These are phyloP conservation scores for Drosophila ogumai DNA, from an alignment of 1,140 invertebrate species.

Conservation along the genomic window DNA sequence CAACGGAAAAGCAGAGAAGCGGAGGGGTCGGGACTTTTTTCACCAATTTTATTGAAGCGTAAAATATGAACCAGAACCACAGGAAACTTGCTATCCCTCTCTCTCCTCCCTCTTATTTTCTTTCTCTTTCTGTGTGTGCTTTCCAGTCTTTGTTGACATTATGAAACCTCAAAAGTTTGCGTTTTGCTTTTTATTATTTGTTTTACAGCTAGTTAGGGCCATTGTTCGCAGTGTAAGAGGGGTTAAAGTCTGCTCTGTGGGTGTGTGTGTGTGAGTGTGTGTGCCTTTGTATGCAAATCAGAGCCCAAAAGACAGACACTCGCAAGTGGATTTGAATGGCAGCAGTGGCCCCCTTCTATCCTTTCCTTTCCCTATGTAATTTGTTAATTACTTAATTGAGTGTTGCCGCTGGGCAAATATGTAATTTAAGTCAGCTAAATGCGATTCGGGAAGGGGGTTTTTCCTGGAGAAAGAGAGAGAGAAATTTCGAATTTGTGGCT, in stretches of 20 bases:
- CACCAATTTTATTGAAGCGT: constrained; percentile 77
- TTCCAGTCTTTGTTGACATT: constrained; percentile 77
- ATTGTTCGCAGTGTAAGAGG: constrained; percentile 64
- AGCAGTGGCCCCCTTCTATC: constrained; percentile 1
- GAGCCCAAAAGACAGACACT: constrained; percentile 16
- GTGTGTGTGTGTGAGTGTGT: constrained; percentile 62
- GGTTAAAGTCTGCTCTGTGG: not conserved
- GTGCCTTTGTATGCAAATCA: constrained; percentile 68
- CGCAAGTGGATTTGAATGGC: constrained; percentile 35
- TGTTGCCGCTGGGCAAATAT: constrained; percentile 67
- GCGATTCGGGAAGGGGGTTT: constrained; percentile 4
- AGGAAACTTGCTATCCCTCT: constrained; percentile 1
- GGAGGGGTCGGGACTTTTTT: constrained; percentile 39
- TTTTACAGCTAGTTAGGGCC: constrained; percentile 78
- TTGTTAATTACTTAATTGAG: constrained; percentile 81
- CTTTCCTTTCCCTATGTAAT: constrained; percentile 43
- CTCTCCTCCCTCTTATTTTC: not conserved
- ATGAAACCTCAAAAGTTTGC: constrained; percentile 81
- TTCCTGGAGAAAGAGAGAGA: not conserved
- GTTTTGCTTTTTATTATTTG: constrained; percentile 77
- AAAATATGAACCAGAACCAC: constrained; percentile 74
- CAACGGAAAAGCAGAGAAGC: not conserved
- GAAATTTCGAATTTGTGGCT: constrained; percentile 17
- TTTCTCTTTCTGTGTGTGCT: constrained; percentile 12
- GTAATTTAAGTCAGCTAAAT: constrained; percentile 43